Percentiles rank a stretch among this genome's conserved stretches.
phyloP scores from a whole-genome alignment of 64 coral and sea anemone genomes.

The Dendronephthya gigantea region DNA sequence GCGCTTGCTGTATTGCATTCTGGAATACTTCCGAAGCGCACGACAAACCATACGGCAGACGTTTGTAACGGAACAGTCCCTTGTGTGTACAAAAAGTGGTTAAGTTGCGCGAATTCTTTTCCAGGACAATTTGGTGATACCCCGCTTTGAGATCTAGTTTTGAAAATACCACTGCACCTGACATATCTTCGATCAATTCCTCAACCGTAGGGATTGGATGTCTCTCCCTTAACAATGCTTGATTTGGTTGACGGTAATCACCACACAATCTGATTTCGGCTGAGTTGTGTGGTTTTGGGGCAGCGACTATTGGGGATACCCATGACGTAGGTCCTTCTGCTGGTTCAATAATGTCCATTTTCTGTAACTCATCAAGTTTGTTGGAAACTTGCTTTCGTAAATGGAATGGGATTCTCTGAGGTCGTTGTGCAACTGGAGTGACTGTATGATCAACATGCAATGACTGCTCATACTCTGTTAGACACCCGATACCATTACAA shows the following conservation, averaged over 20 bases:
- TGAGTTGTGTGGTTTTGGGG: background rate
- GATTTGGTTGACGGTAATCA: background rate
- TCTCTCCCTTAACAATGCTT: background rate
- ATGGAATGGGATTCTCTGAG: background rate
- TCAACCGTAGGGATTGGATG: slow-evolving; percentile 1
- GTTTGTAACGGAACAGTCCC: background rate
- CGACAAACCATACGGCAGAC: background rate
- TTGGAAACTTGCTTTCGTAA: background rate
- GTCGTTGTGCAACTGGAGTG: background rate
- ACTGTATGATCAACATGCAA: background rate
- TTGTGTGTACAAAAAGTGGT: background rate
- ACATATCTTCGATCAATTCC: background rate
- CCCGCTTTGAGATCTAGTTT: background rate
- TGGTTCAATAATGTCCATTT: background rate
- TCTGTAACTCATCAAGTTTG: background rate
- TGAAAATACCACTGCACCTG: background rate
- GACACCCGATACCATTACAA: background rate
- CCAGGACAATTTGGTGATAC: background rate
- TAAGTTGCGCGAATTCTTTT: background rate
- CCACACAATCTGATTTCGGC: background rate
- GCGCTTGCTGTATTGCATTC: background rate
- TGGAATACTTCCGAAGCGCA: background rate
- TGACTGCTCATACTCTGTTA: background rate
- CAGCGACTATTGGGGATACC: background rate
- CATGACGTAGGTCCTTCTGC: background rate